These are phyloP conservation scores for Scotopteryx bipunctaria DNA, from an alignment of 2,888 invertebrate species.

Conservation along the genomic window DNA sequence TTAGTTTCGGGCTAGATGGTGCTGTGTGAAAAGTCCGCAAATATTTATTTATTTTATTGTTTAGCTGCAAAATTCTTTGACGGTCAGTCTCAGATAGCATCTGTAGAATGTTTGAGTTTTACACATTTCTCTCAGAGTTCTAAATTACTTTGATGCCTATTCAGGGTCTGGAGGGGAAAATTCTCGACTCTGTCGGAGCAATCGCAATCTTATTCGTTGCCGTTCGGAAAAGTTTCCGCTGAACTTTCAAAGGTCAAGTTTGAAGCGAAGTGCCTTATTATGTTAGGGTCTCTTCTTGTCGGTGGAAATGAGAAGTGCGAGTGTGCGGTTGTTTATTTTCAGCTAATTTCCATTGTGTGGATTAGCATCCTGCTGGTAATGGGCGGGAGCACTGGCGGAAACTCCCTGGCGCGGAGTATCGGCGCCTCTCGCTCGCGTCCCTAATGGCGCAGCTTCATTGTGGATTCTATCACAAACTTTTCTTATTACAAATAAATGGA, in stretches of 20 bases:
- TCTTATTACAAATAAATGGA: constrained; percentile 44
- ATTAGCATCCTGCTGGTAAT: constrained; percentile 64
- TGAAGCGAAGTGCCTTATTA: constrained; percentile 43
- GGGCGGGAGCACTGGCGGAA: constrained; percentile 52
- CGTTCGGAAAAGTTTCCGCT: constrained; percentile 36
- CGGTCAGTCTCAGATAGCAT: constrained; percentile 24
- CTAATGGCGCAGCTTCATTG: constrained; percentile 48
- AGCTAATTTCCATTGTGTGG: constrained; percentile 62
- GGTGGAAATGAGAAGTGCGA: constrained; percentile 46
- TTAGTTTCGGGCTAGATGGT: no score
- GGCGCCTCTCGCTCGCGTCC: constrained; percentile 45
- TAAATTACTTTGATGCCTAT: constrained; percentile 41
- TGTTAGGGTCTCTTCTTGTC: constrained; percentile 43
- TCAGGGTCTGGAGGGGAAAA: constrained; percentile 37
- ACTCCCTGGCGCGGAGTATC: constrained; percentile 50
- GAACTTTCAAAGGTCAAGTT: constrained; percentile 45
- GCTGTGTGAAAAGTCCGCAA: no score
- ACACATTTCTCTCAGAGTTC: constrained; percentile 35
- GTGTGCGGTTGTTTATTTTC: constrained; percentile 43
- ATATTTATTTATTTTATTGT: no score
- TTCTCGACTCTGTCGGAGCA: constrained; percentile 29
- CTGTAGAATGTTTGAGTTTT: constrained; percentile 39
- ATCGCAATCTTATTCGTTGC: constrained; percentile 39
- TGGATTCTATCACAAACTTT: constrained; percentile 49
- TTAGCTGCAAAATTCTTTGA: constrained; percentile 22